Conservation (phyloP, 2,797 vertebrate species). For the Enteromius fasciolatus region DNA sequence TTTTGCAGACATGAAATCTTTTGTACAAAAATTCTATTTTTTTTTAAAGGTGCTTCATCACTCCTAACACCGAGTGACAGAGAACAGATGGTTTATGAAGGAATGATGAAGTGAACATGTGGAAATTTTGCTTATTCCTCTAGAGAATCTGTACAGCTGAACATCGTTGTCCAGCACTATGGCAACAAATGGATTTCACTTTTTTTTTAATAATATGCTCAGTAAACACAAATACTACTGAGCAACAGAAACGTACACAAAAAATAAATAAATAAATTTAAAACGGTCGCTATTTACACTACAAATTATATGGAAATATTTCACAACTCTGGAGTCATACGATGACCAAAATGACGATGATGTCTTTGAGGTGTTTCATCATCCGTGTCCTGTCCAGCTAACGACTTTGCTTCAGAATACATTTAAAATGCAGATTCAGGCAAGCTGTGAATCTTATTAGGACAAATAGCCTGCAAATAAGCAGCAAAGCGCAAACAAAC, state of each 20-base stretch:
- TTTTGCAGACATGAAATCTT: neutral
- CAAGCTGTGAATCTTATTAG: slow-evolving; percentile 12
- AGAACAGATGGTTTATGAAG: slow-evolving; percentile 37
- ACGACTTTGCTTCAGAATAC: neutral
- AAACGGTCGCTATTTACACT: neutral
- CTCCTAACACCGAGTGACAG: neutral
- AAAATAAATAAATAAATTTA: neutral
- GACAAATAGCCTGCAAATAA: neutral
- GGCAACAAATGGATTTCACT: slow-evolving; percentile 63
- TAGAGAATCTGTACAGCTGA: slow-evolving; percentile 54
- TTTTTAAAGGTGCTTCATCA: neutral
- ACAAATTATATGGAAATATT: neutral
- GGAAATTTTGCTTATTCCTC: slow-evolving; percentile 28
- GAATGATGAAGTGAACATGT: slow-evolving; percentile 11
- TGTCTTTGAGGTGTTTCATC: neutral
- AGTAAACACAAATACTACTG: neutral
- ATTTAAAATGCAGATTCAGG: neutral
- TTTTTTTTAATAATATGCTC: slow-evolving; percentile 56
- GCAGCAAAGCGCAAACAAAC: neutral
- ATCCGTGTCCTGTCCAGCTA: neutral
- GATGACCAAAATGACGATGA: neutral
- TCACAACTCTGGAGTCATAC: neutral
- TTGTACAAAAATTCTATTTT: neutral
- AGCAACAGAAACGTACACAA: neutral
- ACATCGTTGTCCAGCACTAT: slow-evolving; percentile 61